These are phyloP conservation scores for Phyllotis vaccarum DNA, from an alignment of 2,797 vertebrate species.

Conservation along the genomic window DNA sequence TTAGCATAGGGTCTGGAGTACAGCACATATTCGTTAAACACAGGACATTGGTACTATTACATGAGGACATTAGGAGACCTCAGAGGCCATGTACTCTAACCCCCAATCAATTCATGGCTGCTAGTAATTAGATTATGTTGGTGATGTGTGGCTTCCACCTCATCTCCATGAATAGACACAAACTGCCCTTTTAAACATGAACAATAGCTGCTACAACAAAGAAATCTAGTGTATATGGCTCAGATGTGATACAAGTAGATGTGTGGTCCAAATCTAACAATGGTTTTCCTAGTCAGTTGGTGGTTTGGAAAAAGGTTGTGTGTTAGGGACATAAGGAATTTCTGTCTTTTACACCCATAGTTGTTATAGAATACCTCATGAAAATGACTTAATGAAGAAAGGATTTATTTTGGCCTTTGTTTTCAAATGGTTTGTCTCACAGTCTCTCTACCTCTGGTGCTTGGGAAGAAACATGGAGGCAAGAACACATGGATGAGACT, in stretches of 20 bases:
- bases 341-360: neutral
- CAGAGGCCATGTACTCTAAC: slow-evolving; percentile 37
- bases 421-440: neutral
- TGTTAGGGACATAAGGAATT: neutral
- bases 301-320: neutral
- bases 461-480: neutral
- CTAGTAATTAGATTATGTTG: slow-evolving; percentile 25
- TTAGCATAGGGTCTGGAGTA: slow-evolving; percentile 11
- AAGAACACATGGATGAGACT: neutral
- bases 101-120: neutral
- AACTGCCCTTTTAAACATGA: neutral
- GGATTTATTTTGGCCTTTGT: neutral
- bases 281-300: neutral
- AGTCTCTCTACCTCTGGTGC: neutral
- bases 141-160: neutral
- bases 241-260: neutral
- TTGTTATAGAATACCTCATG: neutral
- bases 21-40: slow-evolving; percentile 59
- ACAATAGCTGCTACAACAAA: slow-evolving; percentile 21
- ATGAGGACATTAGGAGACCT: slow-evolving; percentile 10
- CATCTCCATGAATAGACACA: slow-evolving; percentile 23
- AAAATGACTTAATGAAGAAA: neutral
- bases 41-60: neutral
- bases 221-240: neutral
- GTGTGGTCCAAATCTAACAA: slow-evolving; percentile 45